Evolutionary conservation across 2,888 invertebrate genomes (phyloP), one percentile per base, ranked within the genome.

Genomic region (Ryuthela nishihirai): DNA sequence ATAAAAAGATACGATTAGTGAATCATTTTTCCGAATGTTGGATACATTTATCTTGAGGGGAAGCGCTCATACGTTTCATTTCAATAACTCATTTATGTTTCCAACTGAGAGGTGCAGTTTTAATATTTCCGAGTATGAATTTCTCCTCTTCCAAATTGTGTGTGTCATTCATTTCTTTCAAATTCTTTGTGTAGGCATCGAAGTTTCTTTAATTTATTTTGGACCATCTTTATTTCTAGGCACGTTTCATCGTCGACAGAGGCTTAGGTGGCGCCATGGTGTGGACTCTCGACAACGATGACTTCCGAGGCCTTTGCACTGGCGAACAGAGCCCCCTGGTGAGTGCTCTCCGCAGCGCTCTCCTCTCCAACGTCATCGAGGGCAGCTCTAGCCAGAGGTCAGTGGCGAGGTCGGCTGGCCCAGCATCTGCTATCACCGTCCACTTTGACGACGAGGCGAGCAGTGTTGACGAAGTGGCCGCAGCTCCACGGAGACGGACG

Each of bases 251-350:
- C 1, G 86, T 84, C 26, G 85, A 89, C 59, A 85, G 87, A 65
- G 83, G 84, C 47, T 79, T 93, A 21, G 93, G 93, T 68, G 93
- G 93, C 21, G 88, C 89, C 44, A 89, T 89, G 89, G 88, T 88
- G 75, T 90, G 89, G 89, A 88, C 92, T 0, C 87, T 94, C 67
- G 93, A 93, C 76, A 93, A 91, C 72, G 93, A 94, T 65, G 93
- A 94, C 72, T 94, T 93, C 79, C 82, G 92, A 41, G 93, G 93
- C n/a, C 82, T 81, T 29, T 93, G 93, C 71, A 87, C 87, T 65
- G 85, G 82, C 23, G 85, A 85, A 71, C 86, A 90, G 0, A 93
- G 91, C 76, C 93, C 93, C 0, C 77, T 94, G 42, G 91, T 93
- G 65, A 92, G 92, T 73, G 89, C 92, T 0, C 17, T 68, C 20